These are phyloP conservation scores for Aegotheles bennettii DNA, from an alignment of 2,113 vertebrate genomes.

Conservation along the genomic window DNA sequence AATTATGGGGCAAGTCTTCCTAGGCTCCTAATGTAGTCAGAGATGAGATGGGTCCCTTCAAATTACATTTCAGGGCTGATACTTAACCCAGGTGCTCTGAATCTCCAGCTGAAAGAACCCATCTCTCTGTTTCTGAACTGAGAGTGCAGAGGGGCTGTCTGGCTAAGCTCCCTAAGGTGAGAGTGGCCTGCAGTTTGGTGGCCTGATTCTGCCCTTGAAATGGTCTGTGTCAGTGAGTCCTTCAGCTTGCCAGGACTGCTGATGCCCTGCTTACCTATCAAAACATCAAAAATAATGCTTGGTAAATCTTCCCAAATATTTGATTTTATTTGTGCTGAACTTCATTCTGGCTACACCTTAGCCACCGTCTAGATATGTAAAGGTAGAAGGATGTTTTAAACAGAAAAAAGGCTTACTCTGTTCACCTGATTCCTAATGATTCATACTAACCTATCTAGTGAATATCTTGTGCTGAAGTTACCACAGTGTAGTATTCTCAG, in stretches of 20 bases:
- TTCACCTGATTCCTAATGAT: background rate
- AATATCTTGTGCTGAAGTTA: background rate
- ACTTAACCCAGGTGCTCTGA: background rate
- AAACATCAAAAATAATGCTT: background rate
- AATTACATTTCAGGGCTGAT: background rate
- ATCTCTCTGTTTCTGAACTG: background rate
- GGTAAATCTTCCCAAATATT: background rate
- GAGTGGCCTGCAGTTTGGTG: fast-evolving
- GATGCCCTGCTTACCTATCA: background rate
- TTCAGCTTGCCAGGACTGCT: background rate
- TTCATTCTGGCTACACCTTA: background rate
- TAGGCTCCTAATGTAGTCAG: background rate
- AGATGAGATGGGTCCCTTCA: background rate
- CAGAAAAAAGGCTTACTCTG: background rate
- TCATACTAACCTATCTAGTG: background rate
- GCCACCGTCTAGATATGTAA: background rate
- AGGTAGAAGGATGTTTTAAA: background rate
- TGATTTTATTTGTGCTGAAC: background rate
- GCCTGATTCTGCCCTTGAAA: background rate
- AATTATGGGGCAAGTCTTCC: background rate
- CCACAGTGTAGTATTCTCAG: background rate
- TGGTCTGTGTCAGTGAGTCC: background rate
- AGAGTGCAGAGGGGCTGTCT: background rate
- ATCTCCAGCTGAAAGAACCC: background rate
- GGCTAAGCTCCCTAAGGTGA: background rate